Conservation (phyloP, 2,113 vertebrate species). For the Pipa parva region DNA sequence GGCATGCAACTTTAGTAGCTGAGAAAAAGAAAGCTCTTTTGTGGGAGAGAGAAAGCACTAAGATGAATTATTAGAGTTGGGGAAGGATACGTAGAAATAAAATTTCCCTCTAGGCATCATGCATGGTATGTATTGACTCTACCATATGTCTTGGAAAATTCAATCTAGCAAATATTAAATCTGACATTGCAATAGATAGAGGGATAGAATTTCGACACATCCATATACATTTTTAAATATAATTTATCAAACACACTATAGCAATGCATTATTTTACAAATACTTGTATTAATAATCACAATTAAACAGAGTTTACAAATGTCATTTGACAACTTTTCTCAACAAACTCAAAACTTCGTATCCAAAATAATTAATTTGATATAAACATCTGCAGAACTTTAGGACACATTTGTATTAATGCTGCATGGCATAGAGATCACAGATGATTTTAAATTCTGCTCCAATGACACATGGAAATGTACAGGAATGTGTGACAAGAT, state of each 20-base stretch:
- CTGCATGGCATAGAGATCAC: conserved; percentile 7
- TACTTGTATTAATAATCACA: neutral
- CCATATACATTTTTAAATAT: neutral
- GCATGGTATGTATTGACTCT: neutral
- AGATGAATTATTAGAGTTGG: too few species aligned
- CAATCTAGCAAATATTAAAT: neutral
- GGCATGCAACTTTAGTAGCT: too few species aligned
- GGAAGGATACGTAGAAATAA: too few species aligned
- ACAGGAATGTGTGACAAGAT: conserved; percentile 29
- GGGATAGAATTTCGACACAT: neutral
- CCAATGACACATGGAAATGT: conserved; percentile 22
- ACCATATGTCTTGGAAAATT: neutral
- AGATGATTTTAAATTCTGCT: conserved; percentile 23
- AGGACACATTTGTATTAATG: neutral
- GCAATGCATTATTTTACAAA: neutral
- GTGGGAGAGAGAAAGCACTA: too few species aligned
- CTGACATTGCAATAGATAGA: neutral
- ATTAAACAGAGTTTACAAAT: too few species aligned
- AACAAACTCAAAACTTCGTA: neutral
- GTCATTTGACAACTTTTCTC: neutral
- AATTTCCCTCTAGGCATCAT: neutral
- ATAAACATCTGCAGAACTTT: too few species aligned
- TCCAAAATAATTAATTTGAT: neutral
- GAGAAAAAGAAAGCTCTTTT: too few species aligned
- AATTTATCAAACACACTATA: too few species aligned